Conservation (phyloP, 1,140 invertebrate genomes). For the Zaprionus davidi region DNA sequence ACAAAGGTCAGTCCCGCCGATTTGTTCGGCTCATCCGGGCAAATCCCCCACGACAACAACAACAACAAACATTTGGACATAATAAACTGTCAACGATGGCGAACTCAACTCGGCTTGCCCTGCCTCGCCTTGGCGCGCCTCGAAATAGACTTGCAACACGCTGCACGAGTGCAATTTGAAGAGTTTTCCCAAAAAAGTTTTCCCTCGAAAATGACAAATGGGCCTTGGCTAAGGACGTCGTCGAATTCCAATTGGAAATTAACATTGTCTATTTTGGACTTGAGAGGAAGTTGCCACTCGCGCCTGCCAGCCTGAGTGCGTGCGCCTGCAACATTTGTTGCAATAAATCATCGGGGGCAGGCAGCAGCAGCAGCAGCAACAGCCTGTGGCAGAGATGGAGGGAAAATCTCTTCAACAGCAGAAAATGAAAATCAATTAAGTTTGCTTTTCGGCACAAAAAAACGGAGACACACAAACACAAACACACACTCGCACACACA, state of each 20-base stretch:
- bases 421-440: slow-evolving; percentile 71
- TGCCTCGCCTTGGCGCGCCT: slow-evolving; percentile 34
- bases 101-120: slow-evolving; percentile 50
- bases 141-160: slow-evolving; percentile 68
- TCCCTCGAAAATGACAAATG: slow-evolving; percentile 65
- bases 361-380: slow-evolving; percentile 1
- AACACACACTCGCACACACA: slow-evolving; percentile 11
- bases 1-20: slow-evolving; percentile 2
- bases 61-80: slow-evolving; percentile 75
- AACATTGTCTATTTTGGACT: slow-evolving; percentile 70
- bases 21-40: slow-evolving; percentile 26
- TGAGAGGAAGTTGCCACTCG: slow-evolving; percentile 52
- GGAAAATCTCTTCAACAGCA: slow-evolving; percentile 33
- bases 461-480: slow-evolving; percentile 13
- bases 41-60: slow-evolving; percentile 16
- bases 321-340: slow-evolving; percentile 63
- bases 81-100: slow-evolving; percentile 71
- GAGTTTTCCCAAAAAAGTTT: slow-evolving; percentile 1
- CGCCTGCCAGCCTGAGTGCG: no score
- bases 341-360: slow-evolving; percentile 67
- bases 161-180: slow-evolving; percentile 37
- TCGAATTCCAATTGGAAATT: slow-evolving; percentile 71
- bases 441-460: slow-evolving; percentile 57
- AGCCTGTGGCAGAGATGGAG: slow-evolving; percentile 18
- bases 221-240: slow-evolving; percentile 40